Percentiles rank a stretch among this genome's conserved stretches.
phyloP scores from a whole-genome alignment of 2,113 vertebrate genomes.

The Indri indri region DNA sequence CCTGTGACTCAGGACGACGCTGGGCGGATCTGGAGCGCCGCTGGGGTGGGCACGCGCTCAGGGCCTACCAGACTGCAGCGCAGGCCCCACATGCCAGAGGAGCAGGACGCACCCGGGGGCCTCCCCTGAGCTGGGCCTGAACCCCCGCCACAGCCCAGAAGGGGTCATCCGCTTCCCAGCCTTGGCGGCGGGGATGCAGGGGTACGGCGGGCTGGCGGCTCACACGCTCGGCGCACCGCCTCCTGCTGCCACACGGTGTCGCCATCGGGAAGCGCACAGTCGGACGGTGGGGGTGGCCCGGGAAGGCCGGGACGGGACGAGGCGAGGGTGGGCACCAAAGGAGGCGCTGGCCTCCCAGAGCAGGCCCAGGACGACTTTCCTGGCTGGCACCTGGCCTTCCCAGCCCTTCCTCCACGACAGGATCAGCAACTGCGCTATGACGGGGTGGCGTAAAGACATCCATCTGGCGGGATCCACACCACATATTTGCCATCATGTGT shows the following conservation, averaged over 20 bases:
- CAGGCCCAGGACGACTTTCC: neutral
- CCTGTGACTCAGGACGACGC: neutral
- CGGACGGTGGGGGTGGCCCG: fast-evolving
- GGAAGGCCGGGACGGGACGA: neutral
- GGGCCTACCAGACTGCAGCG: too few relatives aligned
- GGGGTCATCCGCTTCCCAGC: neutral
- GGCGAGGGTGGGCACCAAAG: neutral
- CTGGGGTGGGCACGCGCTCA: neutral
- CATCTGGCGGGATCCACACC: fast-evolving
- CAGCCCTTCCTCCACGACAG: neutral
- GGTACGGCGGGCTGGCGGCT: fast-evolving
- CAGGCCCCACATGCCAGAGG: neutral
- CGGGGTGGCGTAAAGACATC: fast-evolving
- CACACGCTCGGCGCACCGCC: fast-evolving
- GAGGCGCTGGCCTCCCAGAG: neutral
- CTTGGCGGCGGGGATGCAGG: neutral
- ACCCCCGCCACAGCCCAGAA: neutral
- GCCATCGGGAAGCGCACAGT: fast-evolving
- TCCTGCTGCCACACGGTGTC: neutral
- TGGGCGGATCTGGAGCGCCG: fast-evolving
- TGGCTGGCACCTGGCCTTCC: neutral
- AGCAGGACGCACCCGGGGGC: neutral
- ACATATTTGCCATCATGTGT: fast-evolving
- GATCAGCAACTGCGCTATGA: fast-evolving
- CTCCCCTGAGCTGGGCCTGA: neutral